phyloP scores from a whole-genome alignment of 2,797 vertebrate genomes.

The Danio aesculapii region DNA sequence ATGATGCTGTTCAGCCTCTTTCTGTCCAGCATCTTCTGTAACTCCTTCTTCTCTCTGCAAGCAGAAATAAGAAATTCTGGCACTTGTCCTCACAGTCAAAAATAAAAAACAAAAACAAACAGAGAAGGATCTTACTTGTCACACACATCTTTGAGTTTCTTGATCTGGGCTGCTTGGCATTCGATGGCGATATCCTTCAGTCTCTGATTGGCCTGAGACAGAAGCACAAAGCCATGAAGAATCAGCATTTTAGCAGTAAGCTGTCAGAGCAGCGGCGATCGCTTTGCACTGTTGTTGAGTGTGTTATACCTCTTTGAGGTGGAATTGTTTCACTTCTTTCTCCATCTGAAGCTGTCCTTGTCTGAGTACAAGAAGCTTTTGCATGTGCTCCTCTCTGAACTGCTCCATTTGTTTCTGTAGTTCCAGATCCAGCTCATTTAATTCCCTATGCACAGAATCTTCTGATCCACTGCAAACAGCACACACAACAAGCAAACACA shows the following conservation, averaged over 20 bases:
- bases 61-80: conserved; percentile 13
- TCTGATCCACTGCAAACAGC: conserved; percentile 67
- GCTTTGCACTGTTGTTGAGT: background rate
- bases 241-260: background rate
- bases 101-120: background rate
- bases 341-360: conserved; percentile 76
- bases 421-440: conserved; percentile 73
- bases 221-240: conserved; percentile 9
- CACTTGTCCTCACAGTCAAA: background rate
- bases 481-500: conserved; percentile 39
- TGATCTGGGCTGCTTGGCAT: conserved; percentile 80
- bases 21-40: conserved; percentile 88
- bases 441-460: conserved; percentile 66
- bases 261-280: conserved; percentile 16
- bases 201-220: conserved; percentile 76
- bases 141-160: conserved; percentile 84
- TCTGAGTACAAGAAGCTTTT: conserved; percentile 81
- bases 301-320: conserved; percentile 79
- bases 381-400: conserved; percentile 82
- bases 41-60: conserved; percentile 88
- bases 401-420: conserved; percentile 71
- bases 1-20: conserved; percentile 88
- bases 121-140: conserved; percentile 77
- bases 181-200: conserved; percentile 80
- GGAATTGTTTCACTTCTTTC: conserved; percentile 71